Conservation (phyloP, 1,140 invertebrate species). For the Ips nitidus region DNA sequence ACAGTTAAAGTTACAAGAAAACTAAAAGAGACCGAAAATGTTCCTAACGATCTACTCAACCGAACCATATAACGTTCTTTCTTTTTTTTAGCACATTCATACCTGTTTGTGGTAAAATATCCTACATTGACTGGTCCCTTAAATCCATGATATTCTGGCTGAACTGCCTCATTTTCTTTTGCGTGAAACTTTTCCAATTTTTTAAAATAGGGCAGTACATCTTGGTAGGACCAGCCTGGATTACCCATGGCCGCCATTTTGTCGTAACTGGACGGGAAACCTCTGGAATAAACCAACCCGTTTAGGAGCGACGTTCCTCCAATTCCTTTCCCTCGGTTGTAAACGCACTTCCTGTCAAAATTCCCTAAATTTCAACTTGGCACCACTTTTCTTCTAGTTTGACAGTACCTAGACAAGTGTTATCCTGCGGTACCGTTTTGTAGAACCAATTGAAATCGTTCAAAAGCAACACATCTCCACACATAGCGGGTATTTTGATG, state of each 20-base stretch:
- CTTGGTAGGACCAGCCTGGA: slow-evolving; percentile 65
- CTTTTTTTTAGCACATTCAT: too few species aligned
- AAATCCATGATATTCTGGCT: slow-evolving; percentile 12
- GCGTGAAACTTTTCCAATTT: slow-evolving; percentile 48
- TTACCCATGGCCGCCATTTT: slow-evolving; percentile 68
- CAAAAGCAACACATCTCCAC: slow-evolving; percentile 57
- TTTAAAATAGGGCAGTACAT: slow-evolving; percentile 62
- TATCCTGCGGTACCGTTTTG: slow-evolving; percentile 53
- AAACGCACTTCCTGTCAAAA: slow-evolving; percentile 45
- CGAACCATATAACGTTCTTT: too few species aligned
- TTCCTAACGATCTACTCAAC: too few species aligned
- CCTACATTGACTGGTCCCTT: slow-evolving; percentile 32
- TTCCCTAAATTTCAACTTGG: slow-evolving; percentile 54
- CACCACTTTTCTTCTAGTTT: neutral
- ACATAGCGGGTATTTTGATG: slow-evolving; percentile 64
- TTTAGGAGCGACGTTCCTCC: slow-evolving; percentile 66
- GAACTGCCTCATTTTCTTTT: slow-evolving; percentile 54
- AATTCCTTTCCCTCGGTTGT: slow-evolving; percentile 52
- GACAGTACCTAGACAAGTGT: slow-evolving; percentile 29
- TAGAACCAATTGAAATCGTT: slow-evolving; percentile 71
- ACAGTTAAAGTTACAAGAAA: too few species aligned
- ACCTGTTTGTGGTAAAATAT: slow-evolving; percentile 26
- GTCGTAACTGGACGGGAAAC: slow-evolving; percentile 65
- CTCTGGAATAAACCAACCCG: slow-evolving; percentile 67
- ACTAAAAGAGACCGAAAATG: too few species aligned